Evolutionary conservation across 1,140 invertebrate species (phyloP).

Genomic region (Samia ricini): DNA sequence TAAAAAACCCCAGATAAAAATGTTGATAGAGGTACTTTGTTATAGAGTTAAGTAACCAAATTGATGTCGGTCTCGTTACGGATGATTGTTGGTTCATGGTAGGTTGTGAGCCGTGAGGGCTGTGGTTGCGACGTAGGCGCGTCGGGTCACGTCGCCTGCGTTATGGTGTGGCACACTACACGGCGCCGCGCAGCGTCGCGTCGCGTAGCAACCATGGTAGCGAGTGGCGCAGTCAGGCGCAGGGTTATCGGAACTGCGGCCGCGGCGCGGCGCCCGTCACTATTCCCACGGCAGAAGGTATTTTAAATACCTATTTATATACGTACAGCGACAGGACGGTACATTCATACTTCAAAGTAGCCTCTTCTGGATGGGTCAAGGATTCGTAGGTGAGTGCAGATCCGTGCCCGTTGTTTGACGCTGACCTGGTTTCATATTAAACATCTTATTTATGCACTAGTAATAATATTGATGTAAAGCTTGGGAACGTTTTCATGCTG

Average conservation of each 20-base stretch:
- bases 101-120: conserved; percentile 24
- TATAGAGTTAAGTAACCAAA: conserved; percentile 72
- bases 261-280: conserved; percentile 44
- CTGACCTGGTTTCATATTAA: conserved; percentile 58
- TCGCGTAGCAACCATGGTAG: conserved; percentile 17
- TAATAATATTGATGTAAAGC: not conserved
- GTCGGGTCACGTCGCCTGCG: not conserved
- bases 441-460: conserved; percentile 28
- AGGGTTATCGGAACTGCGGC: conserved; percentile 51
- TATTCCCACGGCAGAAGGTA: conserved; percentile 71
- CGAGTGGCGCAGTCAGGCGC: conserved; percentile 32
- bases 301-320: conserved; percentile 75
- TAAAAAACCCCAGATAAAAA: conserved; percentile 66
- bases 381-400: conserved; percentile 67
- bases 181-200: not conserved
- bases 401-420: conserved; percentile 47
- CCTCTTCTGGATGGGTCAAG: conserved; percentile 77
- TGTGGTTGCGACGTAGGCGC: not conserved
- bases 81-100: conserved; percentile 70
- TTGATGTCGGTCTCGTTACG: conserved; percentile 64
- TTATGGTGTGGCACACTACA: not conserved
- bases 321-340: conserved; percentile 68
- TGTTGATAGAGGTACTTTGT: conserved; percentile 51
- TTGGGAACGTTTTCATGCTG: not conserved
- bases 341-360: conserved; percentile 68